These are phyloP conservation scores for Lagria hirta DNA, from an alignment of 2,888 invertebrate species.

Conservation along the genomic window DNA sequence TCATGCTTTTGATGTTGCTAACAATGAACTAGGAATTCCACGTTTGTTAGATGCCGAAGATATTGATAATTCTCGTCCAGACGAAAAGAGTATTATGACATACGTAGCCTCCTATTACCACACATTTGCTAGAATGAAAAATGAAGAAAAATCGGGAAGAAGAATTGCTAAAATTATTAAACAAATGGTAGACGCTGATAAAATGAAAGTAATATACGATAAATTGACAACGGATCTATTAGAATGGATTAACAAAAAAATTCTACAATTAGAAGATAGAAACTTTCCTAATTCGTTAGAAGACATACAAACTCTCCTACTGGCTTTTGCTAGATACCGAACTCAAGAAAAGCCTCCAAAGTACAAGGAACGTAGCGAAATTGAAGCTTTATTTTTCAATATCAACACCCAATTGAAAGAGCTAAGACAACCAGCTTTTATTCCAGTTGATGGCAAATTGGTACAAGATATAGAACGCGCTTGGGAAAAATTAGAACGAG, in stretches of 20 bases:
- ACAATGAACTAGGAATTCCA: slow-evolving; percentile 90
- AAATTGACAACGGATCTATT: slow-evolving; percentile 80
- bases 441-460: slow-evolving; percentile 84
- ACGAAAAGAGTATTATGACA: slow-evolving; percentile 98
- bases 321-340: slow-evolving; percentile 91
- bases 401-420: slow-evolving; percentile 96
- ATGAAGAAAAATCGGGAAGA: slow-evolving; percentile 95
- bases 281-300: slow-evolving; percentile 93
- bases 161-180: slow-evolving; percentile 97
- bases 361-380: slow-evolving; percentile 95
- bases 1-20: slow-evolving; percentile 95
- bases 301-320: slow-evolving; percentile 87
- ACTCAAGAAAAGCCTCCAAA: slow-evolving; percentile 98
- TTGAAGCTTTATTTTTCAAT: slow-evolving; percentile 94
- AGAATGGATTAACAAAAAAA: slow-evolving; percentile 91
- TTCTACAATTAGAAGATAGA: slow-evolving; percentile 77
- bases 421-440: slow-evolving; percentile 84
- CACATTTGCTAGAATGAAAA: slow-evolving; percentile 98
- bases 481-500: slow-evolving; percentile 90
- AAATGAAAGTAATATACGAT: slow-evolving; percentile 87
- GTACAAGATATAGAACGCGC: slow-evolving; percentile 94
- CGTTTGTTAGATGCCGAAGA: slow-evolving; percentile 93
- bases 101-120: slow-evolving; percentile 99
- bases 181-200: slow-evolving; percentile 94
- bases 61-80: slow-evolving; percentile 90